Evolutionary conservation across 2,797 vertebrate species (phyloP), one percentile per base, ranked within the genome.

Genomic region (Pelobates cultripes): DNA sequence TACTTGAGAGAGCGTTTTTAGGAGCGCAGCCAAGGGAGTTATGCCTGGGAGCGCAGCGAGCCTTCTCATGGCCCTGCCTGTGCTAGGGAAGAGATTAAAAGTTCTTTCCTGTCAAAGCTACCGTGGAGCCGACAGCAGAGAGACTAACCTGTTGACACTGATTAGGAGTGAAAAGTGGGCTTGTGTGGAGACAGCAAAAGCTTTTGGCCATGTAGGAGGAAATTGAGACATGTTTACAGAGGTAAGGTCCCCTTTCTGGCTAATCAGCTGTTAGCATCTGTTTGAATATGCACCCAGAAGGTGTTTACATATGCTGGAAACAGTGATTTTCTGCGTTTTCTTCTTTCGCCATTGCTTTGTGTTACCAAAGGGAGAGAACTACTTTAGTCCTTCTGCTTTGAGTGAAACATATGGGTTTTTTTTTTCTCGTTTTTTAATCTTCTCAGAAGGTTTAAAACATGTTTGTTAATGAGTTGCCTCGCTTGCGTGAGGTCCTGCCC

Each of bases 21-120:
- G 85, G 92, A 93, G 90, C 86, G 79, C 88, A 91, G 90, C 92
- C 93, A 93, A 86, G 93, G 92, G 92, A 94, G 86, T 89, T 91
- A 79, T 90, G 91, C 88, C 90, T 91, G 87, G 91, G 90, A 93
- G 91, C 51, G 4, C 85, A 67, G 89, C 1, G 0, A 87, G 55
- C 89, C 89, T 91, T 83, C 90, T 90, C 88, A 77, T 87, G 88
- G 90, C 91, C 91, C 70, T 79, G 82, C 82, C 77, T 79, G 85
- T 87, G 81, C 42, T 3, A 89, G 87, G 86, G 85, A 88, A 89
- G 90, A 90, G 89, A 93, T 87, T 75, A 88, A 88, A 91, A 92
- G 88, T 90, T 90, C 86, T 89, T 88, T 87, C 88, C 89, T 88
- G 85, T 86, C 88, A 87, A 87, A 86, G 87, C 87, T 82, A 57